Evolutionary conservation across 2,888 invertebrate genomes (phyloP).

Genomic region (Cetonia aurata): DNA sequence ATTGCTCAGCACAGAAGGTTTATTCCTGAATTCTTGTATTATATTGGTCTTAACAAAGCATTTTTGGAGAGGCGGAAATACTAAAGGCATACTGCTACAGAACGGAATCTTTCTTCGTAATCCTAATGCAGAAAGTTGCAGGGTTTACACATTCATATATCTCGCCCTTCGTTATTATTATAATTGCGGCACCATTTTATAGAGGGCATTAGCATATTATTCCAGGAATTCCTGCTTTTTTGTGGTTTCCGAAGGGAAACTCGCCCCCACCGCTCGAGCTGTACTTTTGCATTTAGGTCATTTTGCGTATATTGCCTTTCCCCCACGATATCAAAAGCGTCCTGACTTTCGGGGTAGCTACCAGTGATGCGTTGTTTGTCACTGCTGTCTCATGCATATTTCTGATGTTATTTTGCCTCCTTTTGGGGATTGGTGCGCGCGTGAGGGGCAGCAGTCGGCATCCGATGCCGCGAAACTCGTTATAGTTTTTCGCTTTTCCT

Average conservation of each 20-base stretch:
- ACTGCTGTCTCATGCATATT: constrained; percentile 30
- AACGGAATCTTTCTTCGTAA: too few relatives aligned
- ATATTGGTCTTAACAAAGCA: too few relatives aligned
- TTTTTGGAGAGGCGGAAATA: too few relatives aligned
- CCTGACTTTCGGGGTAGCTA: background rate
- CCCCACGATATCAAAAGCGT: constrained; percentile 31
- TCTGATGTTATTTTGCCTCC: constrained; percentile 31
- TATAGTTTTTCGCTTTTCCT: constrained; percentile 23
- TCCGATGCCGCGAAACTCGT: constrained; percentile 26
- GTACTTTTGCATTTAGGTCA: constrained; percentile 36
- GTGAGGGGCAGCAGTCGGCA: background rate
- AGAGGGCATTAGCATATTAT: constrained; percentile 35
- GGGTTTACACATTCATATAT: too few relatives aligned
- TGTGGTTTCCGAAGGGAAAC: background rate
- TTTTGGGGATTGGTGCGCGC: background rate
- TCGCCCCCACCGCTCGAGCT: background rate
- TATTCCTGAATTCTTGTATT: too few relatives aligned
- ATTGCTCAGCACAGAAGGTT: too few relatives aligned
- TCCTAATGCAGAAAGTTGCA: too few relatives aligned
- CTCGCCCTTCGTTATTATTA: constrained; percentile 1
- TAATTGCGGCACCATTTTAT: constrained; percentile 17
- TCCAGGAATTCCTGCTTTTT: constrained; percentile 16
- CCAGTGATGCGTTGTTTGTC: background rate
- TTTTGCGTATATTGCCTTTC: constrained; percentile 31
- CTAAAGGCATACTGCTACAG: too few relatives aligned